phyloP scores from a whole-genome alignment of 2,888 invertebrate genomes.

The Ceraclea dissimilis region DNA sequence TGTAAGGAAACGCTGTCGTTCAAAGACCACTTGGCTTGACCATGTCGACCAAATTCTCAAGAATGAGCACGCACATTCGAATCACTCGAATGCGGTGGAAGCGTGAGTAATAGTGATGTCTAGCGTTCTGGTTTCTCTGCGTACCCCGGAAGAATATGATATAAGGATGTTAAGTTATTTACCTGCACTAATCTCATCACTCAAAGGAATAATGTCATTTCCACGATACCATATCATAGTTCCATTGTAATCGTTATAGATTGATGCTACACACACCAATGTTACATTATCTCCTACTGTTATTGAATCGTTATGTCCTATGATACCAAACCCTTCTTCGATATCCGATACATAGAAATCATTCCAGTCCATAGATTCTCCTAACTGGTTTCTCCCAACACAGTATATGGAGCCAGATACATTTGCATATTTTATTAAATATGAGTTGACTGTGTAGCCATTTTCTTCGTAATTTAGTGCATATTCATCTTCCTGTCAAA shows the following conservation, averaged over 20 bases:
- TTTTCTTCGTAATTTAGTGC: background rate
- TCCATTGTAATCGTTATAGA: conserved; percentile 44
- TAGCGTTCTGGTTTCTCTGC: too few species aligned
- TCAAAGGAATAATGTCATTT: too few species aligned
- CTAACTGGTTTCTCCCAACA: conserved; percentile 35
- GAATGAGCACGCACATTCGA: too few species aligned
- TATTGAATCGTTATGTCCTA: conserved; percentile 30
- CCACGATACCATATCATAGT: conserved; percentile 48
- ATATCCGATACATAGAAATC: conserved; percentile 33
- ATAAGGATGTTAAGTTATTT: too few species aligned
- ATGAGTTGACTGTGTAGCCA: conserved; percentile 30
- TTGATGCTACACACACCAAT: conserved; percentile 52
- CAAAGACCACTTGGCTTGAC: too few species aligned
- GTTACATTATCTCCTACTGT: conserved; percentile 49
- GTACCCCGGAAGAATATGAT: too few species aligned
- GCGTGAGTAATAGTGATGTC: too few species aligned
- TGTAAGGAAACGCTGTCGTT: too few species aligned
- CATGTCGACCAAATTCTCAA: too few species aligned
- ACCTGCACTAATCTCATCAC: too few species aligned
- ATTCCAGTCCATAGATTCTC: conserved; percentile 23
- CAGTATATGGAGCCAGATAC: conserved; percentile 41
- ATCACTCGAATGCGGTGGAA: too few species aligned
- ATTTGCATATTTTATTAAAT: conserved; percentile 34
- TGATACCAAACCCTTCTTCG: conserved; percentile 36
- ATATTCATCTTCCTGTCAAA: conserved; percentile 3